Conservation (phyloP, 2,888 invertebrate genomes). For the Epiblema foenella region DNA sequence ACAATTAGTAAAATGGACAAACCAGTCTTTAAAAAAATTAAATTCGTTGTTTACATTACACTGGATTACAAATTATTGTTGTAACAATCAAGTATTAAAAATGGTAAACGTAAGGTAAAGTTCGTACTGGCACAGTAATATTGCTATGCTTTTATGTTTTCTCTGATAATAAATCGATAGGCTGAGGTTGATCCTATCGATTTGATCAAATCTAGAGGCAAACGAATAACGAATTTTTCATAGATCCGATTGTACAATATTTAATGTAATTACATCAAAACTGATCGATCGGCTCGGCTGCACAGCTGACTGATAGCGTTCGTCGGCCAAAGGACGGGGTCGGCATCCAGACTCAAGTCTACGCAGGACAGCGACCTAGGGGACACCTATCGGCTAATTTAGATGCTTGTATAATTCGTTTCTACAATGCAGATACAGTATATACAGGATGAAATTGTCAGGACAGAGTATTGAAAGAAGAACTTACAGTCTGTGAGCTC, state of each 20-base stretch:
- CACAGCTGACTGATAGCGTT: neutral
- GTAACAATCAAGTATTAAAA: neutral
- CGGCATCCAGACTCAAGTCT: neutral
- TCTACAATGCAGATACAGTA: neutral
- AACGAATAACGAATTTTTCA: too few species aligned
- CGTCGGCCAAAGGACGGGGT: neutral
- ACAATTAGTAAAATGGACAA: constrained; percentile 10
- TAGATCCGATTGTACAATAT: neutral
- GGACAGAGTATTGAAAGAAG: too few species aligned
- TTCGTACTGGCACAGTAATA: too few species aligned
- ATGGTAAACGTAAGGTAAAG: too few species aligned
- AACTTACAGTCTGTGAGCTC: too few species aligned
- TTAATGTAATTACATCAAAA: neutral
- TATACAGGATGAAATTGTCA: neutral
- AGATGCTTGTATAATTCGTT: neutral
- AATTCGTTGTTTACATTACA: neutral
- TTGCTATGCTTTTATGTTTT: too few species aligned
- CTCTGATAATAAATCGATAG: too few species aligned
- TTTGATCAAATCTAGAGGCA: too few species aligned
- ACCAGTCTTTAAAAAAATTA: neutral
- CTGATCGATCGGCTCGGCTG: neutral
- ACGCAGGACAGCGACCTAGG: neutral
- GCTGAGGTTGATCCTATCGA: too few species aligned
- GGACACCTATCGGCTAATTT: neutral
- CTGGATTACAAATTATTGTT: neutral